A percentile compares a stretch with the other conserved stretches of the same genome.
phyloP scores from a whole-genome alignment of 2,113 vertebrate genomes.

The Lethenteron reissneri region DNA sequence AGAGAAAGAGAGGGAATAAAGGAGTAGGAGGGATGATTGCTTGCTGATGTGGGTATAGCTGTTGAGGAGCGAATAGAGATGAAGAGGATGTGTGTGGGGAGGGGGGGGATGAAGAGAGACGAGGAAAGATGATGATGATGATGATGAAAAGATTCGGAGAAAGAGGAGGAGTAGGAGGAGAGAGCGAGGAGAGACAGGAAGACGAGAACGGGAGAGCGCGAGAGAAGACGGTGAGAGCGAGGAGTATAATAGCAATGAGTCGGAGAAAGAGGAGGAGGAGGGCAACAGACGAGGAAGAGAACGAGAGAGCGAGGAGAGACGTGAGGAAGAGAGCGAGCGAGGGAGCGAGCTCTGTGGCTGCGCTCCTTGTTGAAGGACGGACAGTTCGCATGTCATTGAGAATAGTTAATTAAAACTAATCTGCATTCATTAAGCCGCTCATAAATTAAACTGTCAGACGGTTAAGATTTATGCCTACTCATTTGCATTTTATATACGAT shows the following conservation, averaged over 20 bases:
- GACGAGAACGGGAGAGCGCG: neutral
- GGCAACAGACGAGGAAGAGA: neutral
- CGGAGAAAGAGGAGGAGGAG: neutral
- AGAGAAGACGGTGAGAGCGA: neutral
- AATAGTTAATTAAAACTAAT: conserved; percentile 7
- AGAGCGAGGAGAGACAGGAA: neutral
- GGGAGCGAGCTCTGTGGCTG: neutral
- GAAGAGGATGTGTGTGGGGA: neutral
- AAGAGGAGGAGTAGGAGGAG: neutral
- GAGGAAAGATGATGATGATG: neutral
- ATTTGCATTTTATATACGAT: conserved; percentile 7
- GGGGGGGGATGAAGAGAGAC: neutral
- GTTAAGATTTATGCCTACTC: conserved; percentile 6
- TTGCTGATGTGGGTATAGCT: no score
- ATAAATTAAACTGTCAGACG: conserved; percentile 7
- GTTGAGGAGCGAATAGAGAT: neutral
- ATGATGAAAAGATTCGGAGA: neutral
- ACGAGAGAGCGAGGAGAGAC: neutral
- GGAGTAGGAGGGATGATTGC: no score
- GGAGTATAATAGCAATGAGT: neutral
- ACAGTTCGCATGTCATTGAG: conserved; percentile 6
- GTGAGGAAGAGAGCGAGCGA: neutral
- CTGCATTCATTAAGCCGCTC: conserved; percentile 7
- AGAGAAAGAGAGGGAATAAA: no score
- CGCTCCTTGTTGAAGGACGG: conserved; percentile 3